Percentiles rank a stretch among this genome's conserved stretches.
Evolutionary conservation across 2,888 invertebrate species (phyloP).

Genomic region (Gryllus longicercus): DNA sequence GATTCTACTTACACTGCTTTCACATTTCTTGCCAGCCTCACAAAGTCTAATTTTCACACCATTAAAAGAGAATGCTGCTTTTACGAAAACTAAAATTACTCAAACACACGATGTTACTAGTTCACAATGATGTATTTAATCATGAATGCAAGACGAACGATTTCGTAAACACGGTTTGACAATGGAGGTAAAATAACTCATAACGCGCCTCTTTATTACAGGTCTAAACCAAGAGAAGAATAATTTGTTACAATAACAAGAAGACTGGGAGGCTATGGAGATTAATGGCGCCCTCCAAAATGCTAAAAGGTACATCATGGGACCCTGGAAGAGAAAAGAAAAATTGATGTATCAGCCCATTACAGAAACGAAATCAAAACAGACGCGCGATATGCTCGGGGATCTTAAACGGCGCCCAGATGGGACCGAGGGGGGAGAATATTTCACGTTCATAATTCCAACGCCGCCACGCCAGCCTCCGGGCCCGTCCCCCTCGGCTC

Average conservation of each 20-base stretch:
- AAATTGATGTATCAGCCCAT: constrained; percentile 2
- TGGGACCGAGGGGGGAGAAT: constrained; percentile 6
- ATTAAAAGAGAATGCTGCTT: too few species aligned
- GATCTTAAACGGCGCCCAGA: not conserved
- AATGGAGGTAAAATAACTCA: not conserved
- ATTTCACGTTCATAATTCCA: constrained; percentile 11
- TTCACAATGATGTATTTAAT: too few species aligned
- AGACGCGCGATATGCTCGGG: not conserved
- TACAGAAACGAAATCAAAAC: constrained; percentile 5
- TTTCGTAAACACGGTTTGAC: too few species aligned
- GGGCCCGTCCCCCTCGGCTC: not conserved
- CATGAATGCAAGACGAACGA: too few species aligned
- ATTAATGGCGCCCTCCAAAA: not conserved
- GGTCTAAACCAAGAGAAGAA: not conserved
- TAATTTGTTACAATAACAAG: not conserved
- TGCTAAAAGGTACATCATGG: not conserved
- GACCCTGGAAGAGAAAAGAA: not conserved
- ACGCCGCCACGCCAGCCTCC: not conserved
- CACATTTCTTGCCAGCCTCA: too few species aligned
- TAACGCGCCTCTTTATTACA: not conserved
- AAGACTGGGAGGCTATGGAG: not conserved
- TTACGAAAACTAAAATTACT: too few species aligned
- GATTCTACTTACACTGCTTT: too few species aligned
- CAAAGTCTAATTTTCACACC: too few species aligned
- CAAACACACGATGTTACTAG: too few species aligned